Conservation (phyloP, 1,140 invertebrate species). For the Metopolophium dirhodum region DNA sequence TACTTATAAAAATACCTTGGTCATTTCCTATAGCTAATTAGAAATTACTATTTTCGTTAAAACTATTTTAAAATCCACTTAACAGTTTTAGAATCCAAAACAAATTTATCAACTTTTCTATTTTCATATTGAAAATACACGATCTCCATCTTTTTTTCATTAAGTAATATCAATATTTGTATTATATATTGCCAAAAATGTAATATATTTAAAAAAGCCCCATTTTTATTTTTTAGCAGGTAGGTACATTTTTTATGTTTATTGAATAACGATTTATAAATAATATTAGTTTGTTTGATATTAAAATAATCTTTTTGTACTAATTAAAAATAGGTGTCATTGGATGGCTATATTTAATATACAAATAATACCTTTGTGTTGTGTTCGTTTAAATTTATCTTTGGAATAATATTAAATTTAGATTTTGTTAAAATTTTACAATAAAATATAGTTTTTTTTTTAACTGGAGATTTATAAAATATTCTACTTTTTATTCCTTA, state of each 20-base stretch:
- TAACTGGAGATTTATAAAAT: not conserved
- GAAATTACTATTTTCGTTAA: not conserved
- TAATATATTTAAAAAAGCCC: not conserved
- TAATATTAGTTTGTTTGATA: not conserved
- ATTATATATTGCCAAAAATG: not conserved
- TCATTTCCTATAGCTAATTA: not conserved
- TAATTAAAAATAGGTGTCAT: not conserved
- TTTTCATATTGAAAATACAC: not conserved
- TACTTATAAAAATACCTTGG: conserved; percentile 22
- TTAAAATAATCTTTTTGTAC: not conserved
- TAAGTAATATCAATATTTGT: not conserved
- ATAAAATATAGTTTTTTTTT: not conserved
- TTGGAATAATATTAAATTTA: not conserved
- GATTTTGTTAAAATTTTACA: not conserved
- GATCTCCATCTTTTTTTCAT: not conserved
- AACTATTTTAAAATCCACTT: not conserved
- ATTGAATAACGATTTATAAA: not conserved
- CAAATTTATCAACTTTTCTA: not conserved
- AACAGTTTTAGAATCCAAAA: not conserved
- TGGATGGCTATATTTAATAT: not conserved
- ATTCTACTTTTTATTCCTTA: not conserved
- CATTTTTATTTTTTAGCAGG: no score
- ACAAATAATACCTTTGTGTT: not conserved
- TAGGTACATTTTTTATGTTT: not conserved
- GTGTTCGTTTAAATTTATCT: not conserved